Percentiles rank a stretch among this genome's conserved stretches.
phyloP scores from a whole-genome alignment of 1,140 invertebrate genomes.

The Pararge aegeria region DNA sequence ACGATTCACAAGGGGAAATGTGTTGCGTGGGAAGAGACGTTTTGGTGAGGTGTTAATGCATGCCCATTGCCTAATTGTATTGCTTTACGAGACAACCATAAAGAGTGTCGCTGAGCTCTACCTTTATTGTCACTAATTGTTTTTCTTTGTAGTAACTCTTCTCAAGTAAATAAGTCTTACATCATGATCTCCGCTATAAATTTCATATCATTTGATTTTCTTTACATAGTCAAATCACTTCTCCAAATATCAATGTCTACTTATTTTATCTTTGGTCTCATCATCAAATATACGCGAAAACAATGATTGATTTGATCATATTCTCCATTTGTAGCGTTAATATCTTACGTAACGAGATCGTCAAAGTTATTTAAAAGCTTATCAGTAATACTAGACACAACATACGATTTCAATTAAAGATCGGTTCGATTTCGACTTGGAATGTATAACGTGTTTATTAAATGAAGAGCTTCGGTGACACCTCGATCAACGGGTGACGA shows the following conservation, averaged over 20 bases:
- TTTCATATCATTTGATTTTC: conserved; percentile 5
- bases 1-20: conserved; percentile 46
- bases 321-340: conserved; percentile 45
- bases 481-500: conserved; percentile 25
- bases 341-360: conserved; percentile 53
- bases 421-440: conserved; percentile 62
- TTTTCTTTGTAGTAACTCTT: conserved; percentile 48
- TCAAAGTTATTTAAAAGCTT: conserved; percentile 50
- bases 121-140: conserved; percentile 65
- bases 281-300: conserved; percentile 3
- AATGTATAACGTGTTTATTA: conserved; percentile 55
- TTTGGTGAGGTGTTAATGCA: conserved; percentile 70
- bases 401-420: conserved; percentile 77
- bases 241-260: neutral
- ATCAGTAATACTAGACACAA: conserved; percentile 63
- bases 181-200: conserved; percentile 15
- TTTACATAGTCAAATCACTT: conserved; percentile 11
- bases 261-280: neutral
- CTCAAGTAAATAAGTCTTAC: conserved; percentile 23
- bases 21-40: conserved; percentile 58
- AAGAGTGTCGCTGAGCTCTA: conserved; percentile 49
- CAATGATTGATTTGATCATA: conserved; percentile 21
- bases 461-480: conserved; percentile 41
- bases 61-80: conserved; percentile 75
- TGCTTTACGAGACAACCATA: conserved; percentile 68